These are phyloP conservation scores for Damaliscus lunatus DNA, from an alignment of 2,113 vertebrate species.

Conservation along the genomic window DNA sequence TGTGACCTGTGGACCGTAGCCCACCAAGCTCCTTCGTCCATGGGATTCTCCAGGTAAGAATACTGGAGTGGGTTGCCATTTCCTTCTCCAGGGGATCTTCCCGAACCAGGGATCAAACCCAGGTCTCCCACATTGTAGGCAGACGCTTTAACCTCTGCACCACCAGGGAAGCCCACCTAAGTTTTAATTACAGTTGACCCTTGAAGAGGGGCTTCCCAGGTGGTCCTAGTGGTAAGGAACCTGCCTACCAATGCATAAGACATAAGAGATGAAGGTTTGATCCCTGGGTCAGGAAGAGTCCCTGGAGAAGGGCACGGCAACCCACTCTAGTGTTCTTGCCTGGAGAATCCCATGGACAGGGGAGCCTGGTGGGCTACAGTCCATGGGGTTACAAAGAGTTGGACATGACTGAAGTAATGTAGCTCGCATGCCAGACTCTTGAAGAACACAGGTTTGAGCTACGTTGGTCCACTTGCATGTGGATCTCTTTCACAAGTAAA, in stretches of 20 bases:
- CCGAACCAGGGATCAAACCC: too few relatives aligned
- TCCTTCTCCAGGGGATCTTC: too few relatives aligned
- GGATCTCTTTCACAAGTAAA: not conserved
- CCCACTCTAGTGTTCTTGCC: not conserved
- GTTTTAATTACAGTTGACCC: not conserved
- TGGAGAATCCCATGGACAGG: not conserved
- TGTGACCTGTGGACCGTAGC: too few relatives aligned
- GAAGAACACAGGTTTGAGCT: not conserved
- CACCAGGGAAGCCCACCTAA: not conserved
- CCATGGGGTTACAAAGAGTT: not conserved
- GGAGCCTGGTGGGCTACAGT: not conserved
- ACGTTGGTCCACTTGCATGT: not conserved
- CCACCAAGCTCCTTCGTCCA: too few relatives aligned
- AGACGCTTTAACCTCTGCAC: too few relatives aligned
- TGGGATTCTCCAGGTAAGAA: too few relatives aligned
- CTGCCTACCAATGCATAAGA: not conserved
- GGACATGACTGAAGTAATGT: not conserved
- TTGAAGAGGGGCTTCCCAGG: not conserved
- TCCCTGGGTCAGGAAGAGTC: not conserved
- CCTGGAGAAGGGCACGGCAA: not conserved
- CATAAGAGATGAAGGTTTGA: not conserved
- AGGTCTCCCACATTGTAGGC: too few relatives aligned
- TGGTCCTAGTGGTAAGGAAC: not conserved
- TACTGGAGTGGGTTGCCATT: too few relatives aligned
- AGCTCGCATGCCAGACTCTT: not conserved